phyloP scores from a whole-genome alignment of 2,113 vertebrate species.

The Riparia riparia region DNA sequence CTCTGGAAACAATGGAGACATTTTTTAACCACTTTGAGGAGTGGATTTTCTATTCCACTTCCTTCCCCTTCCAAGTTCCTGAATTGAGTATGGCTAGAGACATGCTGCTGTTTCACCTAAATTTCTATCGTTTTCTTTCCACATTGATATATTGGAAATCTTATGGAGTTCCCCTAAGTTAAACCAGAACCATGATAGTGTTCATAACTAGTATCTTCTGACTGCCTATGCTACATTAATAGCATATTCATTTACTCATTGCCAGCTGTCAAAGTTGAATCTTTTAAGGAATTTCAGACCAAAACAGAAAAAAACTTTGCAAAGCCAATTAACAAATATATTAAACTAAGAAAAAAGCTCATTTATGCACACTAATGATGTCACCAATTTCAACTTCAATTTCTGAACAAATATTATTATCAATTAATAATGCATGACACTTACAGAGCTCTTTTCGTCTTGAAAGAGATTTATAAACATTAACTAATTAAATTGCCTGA shows the following conservation, averaged over 20 bases:
- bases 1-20: neutral
- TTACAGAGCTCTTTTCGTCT: conserved; percentile 13
- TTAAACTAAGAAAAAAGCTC: neutral
- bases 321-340: neutral
- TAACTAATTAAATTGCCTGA: neutral
- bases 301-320: neutral
- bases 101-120: neutral
- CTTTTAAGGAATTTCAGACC: neutral
- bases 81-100: neutral
- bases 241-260: neutral
- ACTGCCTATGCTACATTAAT: neutral
- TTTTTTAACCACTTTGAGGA: neutral
- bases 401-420: conserved; percentile 37
- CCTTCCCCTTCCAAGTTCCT: neutral
- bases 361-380: neutral
- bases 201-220: neutral
- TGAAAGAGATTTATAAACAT: conserved; percentile 9
- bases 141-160: neutral
- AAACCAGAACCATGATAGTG: neutral
- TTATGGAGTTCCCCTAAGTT: neutral
- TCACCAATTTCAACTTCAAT: neutral
- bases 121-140: neutral
- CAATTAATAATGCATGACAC: conserved; percentile 21
- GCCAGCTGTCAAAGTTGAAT: neutral
- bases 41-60: neutral